These are phyloP conservation scores for Agrypnus murinus DNA, from an alignment of 2,888 invertebrate species.

Conservation along the genomic window DNA sequence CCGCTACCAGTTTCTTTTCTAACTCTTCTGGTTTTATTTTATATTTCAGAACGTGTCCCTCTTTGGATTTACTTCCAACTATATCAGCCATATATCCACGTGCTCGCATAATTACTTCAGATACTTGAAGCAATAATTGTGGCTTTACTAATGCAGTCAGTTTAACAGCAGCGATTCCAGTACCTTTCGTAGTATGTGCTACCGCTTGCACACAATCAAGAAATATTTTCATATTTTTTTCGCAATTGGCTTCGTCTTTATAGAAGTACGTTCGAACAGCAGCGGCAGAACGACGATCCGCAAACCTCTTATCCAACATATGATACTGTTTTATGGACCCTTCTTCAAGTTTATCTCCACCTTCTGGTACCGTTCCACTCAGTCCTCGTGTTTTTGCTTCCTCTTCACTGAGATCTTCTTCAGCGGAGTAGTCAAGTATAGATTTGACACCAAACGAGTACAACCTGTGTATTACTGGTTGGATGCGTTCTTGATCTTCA, in stretches of 20 bases:
- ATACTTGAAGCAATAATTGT: constrained; percentile 96
- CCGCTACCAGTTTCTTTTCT: constrained; percentile 85
- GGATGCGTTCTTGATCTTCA: too few species aligned
- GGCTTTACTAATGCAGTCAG: constrained; percentile 98
- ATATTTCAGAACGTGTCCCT: constrained; percentile 90
- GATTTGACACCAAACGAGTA: too few species aligned
- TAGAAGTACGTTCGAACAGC: constrained; percentile 99
- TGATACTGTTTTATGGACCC: constrained; percentile 90
- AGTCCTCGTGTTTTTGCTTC: too few species aligned
- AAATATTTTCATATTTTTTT: constrained; percentile 97
- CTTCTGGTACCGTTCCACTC: too few species aligned
- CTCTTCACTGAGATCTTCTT: too few species aligned
- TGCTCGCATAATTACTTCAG: constrained; percentile 97
- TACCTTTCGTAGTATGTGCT: constrained; percentile 92
- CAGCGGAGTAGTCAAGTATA: too few species aligned
- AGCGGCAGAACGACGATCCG: constrained; percentile 94
- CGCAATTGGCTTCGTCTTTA: constrained; percentile 97
- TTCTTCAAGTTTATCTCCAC: too few species aligned
- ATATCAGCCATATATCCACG: constrained; percentile 95
- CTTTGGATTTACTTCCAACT: constrained; percentile 89
- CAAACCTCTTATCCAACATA: constrained; percentile 93
- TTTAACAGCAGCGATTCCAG: constrained; percentile 98
- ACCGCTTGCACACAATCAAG: constrained; percentile 96
- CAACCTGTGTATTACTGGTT: too few species aligned
- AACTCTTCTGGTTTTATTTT: constrained; percentile 91